Evolutionary conservation across 2,113 vertebrate genomes (phyloP).

Genomic region (Spea multiplicata): DNA sequence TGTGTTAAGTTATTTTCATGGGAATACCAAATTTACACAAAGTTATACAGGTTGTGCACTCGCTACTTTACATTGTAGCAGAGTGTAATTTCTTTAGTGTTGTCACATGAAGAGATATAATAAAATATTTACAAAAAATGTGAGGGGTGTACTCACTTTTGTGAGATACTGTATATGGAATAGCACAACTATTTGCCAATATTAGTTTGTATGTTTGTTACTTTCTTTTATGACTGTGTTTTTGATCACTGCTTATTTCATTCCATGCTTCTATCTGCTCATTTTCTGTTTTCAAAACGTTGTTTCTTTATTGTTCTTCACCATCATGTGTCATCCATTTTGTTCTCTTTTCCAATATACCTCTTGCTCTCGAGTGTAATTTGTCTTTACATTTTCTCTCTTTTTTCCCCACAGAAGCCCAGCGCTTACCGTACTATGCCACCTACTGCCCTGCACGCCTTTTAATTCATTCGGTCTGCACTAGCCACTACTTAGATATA

Average conservation of each 20-base stretch:
- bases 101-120: no score
- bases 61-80: no score
- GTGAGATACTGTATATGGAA: background rate
- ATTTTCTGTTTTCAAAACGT: background rate
- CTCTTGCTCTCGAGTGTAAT: conserved; percentile 23
- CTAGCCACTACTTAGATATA: conserved; percentile 97
- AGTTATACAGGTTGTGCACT: no score
- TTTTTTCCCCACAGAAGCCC: conserved; percentile 75
- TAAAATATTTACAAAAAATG: no score
- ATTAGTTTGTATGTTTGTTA: background rate
- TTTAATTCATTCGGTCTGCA: conserved; percentile 95
- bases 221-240: background rate
- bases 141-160: no score
- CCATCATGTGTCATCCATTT: conserved; percentile 9
- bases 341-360: conserved; percentile 1
- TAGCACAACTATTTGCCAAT: background rate
- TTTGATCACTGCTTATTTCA: background rate
- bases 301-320: conserved; percentile 21
- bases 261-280: background rate
- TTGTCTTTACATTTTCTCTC: background rate
- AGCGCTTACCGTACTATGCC: conserved; percentile 90
- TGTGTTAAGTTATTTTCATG: no score
- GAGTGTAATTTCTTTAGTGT: no score
- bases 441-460: conserved; percentile 85
- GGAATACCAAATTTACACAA: no score